phyloP scores from a whole-genome alignment of 2,113 vertebrate genomes.

The Hypomesus transpacificus region DNA sequence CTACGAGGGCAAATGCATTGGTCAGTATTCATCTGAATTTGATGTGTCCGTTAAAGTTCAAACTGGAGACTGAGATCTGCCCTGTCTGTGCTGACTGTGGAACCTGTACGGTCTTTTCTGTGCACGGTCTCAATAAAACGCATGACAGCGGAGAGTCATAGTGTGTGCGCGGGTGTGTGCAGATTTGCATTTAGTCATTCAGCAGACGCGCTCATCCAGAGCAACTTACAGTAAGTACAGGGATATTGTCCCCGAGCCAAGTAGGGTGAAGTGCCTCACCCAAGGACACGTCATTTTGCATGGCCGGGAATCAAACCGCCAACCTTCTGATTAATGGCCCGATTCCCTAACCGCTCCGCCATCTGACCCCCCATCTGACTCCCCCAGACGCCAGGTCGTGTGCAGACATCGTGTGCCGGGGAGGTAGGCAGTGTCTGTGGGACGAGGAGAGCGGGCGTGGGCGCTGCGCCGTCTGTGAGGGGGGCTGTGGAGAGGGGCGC shows the following conservation, averaged over 20 bases:
- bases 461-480: constrained; percentile 78
- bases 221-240: no score
- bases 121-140: not conserved
- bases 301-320: no score
- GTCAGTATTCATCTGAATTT: constrained; percentile 65
- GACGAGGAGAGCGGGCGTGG: constrained; percentile 80
- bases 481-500: constrained; percentile 77
- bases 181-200: no score
- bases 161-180: not conserved
- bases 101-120: not conserved
- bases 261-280: no score
- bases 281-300: no score
- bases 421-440: constrained; percentile 85
- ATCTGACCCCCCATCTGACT: no score
- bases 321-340: no score
- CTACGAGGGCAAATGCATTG: constrained; percentile 87
- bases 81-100: not conserved
- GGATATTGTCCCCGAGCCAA: no score
- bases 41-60: no score
- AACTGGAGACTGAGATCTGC: not conserved
- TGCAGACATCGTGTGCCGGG: constrained; percentile 81
- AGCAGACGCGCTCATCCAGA: no score
- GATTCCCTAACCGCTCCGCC: no score
- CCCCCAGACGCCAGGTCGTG: constrained; percentile 85
- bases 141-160: not conserved